phyloP scores from a whole-genome alignment of 2,888 invertebrate species.

The Dione vanillae region DNA sequence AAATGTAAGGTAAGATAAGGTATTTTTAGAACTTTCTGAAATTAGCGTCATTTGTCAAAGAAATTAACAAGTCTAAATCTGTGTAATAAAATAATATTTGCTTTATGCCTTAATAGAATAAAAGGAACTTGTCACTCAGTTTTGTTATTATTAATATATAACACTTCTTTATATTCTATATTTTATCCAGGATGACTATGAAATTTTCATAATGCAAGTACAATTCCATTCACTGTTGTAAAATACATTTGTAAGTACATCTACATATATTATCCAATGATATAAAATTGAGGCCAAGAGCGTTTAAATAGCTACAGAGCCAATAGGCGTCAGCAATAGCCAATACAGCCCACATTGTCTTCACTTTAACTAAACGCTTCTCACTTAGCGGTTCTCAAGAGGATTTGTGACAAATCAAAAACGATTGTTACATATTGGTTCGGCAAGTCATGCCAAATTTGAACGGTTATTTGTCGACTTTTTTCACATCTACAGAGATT shows the following conservation, averaged over 20 bases:
- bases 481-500: background rate
- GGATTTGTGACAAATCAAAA: slow-evolving; percentile 8
- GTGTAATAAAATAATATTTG: too few species aligned
- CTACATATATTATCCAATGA: slow-evolving; percentile 41
- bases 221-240: slow-evolving; percentile 13
- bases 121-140: too few species aligned
- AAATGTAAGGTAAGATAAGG: too few species aligned
- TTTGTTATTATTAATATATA: too few species aligned
- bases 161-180: background rate
- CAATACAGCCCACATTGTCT: slow-evolving; percentile 24
- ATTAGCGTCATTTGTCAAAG: too few species aligned
- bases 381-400: slow-evolving; percentile 5
- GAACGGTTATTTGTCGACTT: background rate
- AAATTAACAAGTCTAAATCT: too few species aligned
- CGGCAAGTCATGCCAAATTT: background rate
- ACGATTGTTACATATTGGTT: background rate
- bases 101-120: too few species aligned
- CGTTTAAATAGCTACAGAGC: slow-evolving; percentile 46
- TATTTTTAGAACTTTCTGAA: too few species aligned
- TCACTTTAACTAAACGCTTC: slow-evolving; percentile 19
- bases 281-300: slow-evolving; percentile 56
- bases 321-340: slow-evolving; percentile 38
- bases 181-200: background rate
- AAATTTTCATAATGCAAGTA: background rate
- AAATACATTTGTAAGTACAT: slow-evolving; percentile 33